Conservation (phyloP, 1,140 invertebrate species). For the Diachasmimorpha longicaudata region DNA sequence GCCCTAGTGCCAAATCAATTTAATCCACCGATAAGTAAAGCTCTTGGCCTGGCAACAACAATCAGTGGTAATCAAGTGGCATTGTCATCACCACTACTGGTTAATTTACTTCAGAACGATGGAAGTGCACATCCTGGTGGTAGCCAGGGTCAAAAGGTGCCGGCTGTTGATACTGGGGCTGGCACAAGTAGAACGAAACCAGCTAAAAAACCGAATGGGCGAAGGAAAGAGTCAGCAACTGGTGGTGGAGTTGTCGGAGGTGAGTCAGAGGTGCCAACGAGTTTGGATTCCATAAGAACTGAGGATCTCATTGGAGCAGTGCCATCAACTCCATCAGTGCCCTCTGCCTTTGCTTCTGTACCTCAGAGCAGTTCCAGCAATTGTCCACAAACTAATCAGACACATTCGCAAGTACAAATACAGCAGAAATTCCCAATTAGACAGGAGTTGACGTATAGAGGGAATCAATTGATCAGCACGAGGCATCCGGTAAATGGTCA, state of each 20-base stretch:
- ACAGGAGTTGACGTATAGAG: slow-evolving; percentile 51
- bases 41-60: slow-evolving; percentile 3
- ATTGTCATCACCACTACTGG: slow-evolving; percentile 86
- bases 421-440: slow-evolving; percentile 57
- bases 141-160: slow-evolving; percentile 58
- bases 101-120: slow-evolving; percentile 90
- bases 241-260: background rate
- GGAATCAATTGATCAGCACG: slow-evolving; percentile 38
- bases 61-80: slow-evolving; percentile 66
- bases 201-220: slow-evolving; percentile 56
- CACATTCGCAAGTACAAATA: slow-evolving; percentile 57
- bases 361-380: slow-evolving; percentile 47
- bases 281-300: slow-evolving; percentile 50
- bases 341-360: slow-evolving; percentile 56
- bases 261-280: slow-evolving; percentile 43
- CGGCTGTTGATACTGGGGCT: slow-evolving; percentile 58
- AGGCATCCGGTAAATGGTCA: slow-evolving; percentile 57
- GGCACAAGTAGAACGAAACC: slow-evolving; percentile 59
- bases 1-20: slow-evolving; percentile 45
- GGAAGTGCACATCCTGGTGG: slow-evolving; percentile 60
- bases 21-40: slow-evolving; percentile 26
- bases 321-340: slow-evolving; percentile 33
- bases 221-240: slow-evolving; percentile 53
- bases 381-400: slow-evolving; percentile 29
- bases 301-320: slow-evolving; percentile 52